Evolutionary conservation across 1,140 invertebrate genomes (phyloP), one percentile per base, ranked within the genome.

Genomic region (Acromyrmex echinatior): DNA sequence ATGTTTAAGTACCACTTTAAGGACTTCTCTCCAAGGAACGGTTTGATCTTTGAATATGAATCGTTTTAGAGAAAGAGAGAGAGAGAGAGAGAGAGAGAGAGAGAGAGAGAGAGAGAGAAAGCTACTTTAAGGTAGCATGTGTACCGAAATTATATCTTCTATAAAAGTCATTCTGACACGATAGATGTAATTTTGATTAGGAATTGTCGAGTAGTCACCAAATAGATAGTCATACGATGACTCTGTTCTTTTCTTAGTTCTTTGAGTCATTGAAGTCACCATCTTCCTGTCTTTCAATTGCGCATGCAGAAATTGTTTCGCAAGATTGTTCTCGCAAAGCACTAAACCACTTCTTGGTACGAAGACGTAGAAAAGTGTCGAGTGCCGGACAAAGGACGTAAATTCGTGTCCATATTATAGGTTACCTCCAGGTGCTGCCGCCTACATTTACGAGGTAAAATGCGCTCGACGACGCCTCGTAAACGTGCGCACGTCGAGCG

Each of bases 371-470:
- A 86, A 92, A 91, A 91, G 91, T 84, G 88, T 74, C 90, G 90
- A 90, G 90, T 87, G 45, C 58, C 81, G 84, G 88, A 92, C 91
- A 92, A 92, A 91, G 88, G 90, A 88, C 91, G 90, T 92, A 92
- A 92, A 92, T 91, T 92, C 86, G 91, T 88, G 82, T 63, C 80
- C 86, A 62, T 31, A 31, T 31, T 31, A 31, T 60, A 28, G 86
- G 71, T 68, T 73, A 82, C 45, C 88, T 63, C 86, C 86, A 88
- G 87, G 88, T 90, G 89, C 73, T 68, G 89, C 86, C 91, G 91
- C 91, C 91, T 91, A 92, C 91, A 85, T 90, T 86, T 86, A 73
- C 88, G 84, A 82, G 87, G 63, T 86, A 87, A 86, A 91, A 91
- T 81, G 85, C 84, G 88, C 56, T 66, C 86, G 90, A 88, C 91